These are phyloP conservation scores for Halictus rubicundus DNA, from an alignment of 1,140 invertebrate species.

Conservation along the genomic window DNA sequence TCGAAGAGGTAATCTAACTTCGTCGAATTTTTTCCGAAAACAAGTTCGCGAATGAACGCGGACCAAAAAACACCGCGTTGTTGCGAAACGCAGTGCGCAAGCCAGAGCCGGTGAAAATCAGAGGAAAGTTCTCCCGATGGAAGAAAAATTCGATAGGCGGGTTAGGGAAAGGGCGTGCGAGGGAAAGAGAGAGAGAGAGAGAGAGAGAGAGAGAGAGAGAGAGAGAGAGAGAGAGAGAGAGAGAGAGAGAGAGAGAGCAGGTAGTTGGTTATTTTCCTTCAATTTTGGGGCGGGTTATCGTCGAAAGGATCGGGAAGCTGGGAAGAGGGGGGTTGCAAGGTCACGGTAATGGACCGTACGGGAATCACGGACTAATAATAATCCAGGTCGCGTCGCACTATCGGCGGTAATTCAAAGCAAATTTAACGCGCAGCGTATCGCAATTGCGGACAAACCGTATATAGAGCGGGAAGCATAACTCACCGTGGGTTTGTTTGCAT, in stretches of 20 bases:
- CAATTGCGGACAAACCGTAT: constrained; percentile 67
- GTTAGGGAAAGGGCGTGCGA: background rate
- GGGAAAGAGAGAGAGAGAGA: too few relatives aligned
- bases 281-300: constrained; percentile 23
- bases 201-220: too few relatives aligned
- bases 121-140: too few relatives aligned
- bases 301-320: constrained; percentile 37
- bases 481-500: constrained; percentile 76
- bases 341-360: constrained; percentile 70
- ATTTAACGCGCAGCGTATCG: constrained; percentile 75
- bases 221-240: too few relatives aligned
- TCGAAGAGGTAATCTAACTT: too few relatives aligned
- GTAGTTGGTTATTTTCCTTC: constrained; percentile 38
- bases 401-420: constrained; percentile 75
- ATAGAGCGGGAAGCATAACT: constrained; percentile 74
- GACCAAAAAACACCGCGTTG: too few relatives aligned
- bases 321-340: constrained; percentile 47
- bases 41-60: too few relatives aligned
- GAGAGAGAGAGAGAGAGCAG: background rate
- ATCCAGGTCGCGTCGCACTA: constrained; percentile 68
- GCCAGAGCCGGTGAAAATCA: too few relatives aligned
- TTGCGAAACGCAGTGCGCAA: too few relatives aligned
- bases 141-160: background rate
- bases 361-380: constrained; percentile 75
- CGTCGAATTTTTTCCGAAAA: too few relatives aligned